Base-by-base conservation (phyloP, 2,888 invertebrate species). In the Eristalis arbustorum region DNA sequence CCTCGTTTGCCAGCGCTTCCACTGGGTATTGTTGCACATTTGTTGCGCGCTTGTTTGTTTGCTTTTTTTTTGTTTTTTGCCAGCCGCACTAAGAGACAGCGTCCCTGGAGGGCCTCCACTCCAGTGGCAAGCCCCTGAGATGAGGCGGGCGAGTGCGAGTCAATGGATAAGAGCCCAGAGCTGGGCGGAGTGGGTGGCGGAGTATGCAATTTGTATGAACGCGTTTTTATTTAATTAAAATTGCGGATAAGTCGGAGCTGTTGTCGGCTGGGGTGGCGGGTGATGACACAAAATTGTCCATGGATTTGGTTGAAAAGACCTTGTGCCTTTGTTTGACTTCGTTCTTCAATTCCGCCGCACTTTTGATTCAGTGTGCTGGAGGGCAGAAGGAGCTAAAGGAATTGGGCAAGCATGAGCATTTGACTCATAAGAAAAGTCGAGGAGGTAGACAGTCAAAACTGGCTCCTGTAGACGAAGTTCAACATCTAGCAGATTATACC, bases 41-140 rank as follows among this genome's bases (percentile, higher is more conserved):
- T 80, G 84, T 84, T 84, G 84, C 84, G 61, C 67, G 72, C 72
- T 79, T 72, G 71, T 71, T 13, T n/a, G n/a, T n/a, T n/a, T n/a
- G n/a, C n/a, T n/a, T n/a, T n/a, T n/a, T n/a, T n/a, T n/a, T n/a
- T n/a, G n/a, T n/a, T 31, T 31, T 56, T 28, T 66, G 49, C 49
- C 49, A 18, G 42, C 14, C n/a, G 42, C 42, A 42, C 42, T 49
- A 18, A n/a, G 49, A 49, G 49, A 49, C 49, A 49, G 18, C 1
- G 49, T 18, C 49, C 49, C 49, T 49, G 18, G 18, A 49, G 49
- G 49, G 49, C 49, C 49, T 49, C 49, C 49, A n/a, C n/a, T 49
- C 18, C 18, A 18, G 18, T 18, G 10, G 49, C 49, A 18, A 8
- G 18, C 18, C 49, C 49, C 49, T 49, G 49, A 49, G 49, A 49